A percentile compares a stretch with the other conserved stretches of the same genome.
Evolutionary conservation across 1,140 invertebrate species (phyloP).

Genomic region (Heterodera schachtii): DNA sequence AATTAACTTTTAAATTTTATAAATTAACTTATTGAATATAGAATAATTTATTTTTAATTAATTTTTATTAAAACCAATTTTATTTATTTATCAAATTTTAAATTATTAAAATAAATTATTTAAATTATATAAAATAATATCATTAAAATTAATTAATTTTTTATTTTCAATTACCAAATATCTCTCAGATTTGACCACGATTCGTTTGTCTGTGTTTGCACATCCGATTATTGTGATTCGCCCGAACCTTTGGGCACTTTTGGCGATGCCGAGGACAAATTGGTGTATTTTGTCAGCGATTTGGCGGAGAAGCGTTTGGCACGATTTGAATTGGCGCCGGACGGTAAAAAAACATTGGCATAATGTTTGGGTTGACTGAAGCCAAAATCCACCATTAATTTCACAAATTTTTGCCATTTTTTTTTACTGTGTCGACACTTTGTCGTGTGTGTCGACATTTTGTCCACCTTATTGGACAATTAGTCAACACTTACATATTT

Average conservation of each 20-base stretch:
- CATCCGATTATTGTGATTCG: conserved; percentile 22
- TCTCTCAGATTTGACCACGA: conserved; percentile 16
- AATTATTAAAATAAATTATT: background rate
- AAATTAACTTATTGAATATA: too few relatives aligned
- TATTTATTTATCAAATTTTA: too few relatives aligned
- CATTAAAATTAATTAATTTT: too few relatives aligned
- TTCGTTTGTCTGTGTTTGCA: conserved; percentile 35
- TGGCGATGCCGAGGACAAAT: background rate
- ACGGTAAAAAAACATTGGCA: background rate
- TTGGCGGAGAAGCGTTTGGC: conserved; percentile 12
- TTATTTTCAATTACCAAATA: background rate
- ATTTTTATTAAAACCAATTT: too few relatives aligned
- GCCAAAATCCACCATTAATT: background rate
- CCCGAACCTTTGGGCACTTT: conserved; percentile 11
- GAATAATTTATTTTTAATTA: too few relatives aligned
- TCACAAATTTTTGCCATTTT: background rate
- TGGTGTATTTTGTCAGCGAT: conserved; percentile 30
- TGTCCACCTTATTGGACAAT: background rate
- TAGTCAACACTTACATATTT: too few relatives aligned
- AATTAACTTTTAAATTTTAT: too few relatives aligned
- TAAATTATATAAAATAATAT: background rate
- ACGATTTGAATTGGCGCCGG: background rate
- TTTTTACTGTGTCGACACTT: too few relatives aligned
- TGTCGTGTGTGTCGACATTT: too few relatives aligned
- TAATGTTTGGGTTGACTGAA: too few relatives aligned